Percentiles rank a stretch among this genome's conserved stretches.
These are phyloP conservation scores for Podocnemis expansa DNA, from an alignment of 2,113 vertebrate genomes.

Conservation along the genomic window DNA sequence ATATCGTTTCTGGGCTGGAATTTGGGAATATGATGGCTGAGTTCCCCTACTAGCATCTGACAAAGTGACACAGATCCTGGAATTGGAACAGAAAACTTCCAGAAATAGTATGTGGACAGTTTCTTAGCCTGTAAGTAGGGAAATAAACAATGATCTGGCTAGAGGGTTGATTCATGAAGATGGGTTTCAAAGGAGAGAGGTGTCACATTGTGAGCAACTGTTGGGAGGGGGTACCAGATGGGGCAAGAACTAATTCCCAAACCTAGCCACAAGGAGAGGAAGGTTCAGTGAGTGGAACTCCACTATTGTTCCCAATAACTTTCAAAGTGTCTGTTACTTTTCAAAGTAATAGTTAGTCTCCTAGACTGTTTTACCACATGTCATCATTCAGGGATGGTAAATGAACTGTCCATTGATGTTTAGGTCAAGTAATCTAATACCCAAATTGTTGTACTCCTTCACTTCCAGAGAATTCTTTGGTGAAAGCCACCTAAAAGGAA, in stretches of 20 bases:
- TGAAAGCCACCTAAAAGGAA: rapidly evolving
- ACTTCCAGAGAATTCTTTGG: background rate
- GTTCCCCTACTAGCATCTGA: background rate
- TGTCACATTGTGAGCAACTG: background rate
- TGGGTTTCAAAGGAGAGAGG: background rate
- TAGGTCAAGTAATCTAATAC: background rate
- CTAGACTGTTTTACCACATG: background rate
- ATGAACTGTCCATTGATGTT: background rate
- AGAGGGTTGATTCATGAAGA: background rate
- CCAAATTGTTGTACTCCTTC: background rate
- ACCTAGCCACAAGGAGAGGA: no score
- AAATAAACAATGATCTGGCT: background rate
- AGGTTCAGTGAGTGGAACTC: no score
- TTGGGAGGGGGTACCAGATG: no score
- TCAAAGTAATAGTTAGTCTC: background rate
- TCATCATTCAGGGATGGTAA: background rate
- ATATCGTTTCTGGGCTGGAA: background rate
- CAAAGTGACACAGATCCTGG: background rate
- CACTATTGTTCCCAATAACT: no score
- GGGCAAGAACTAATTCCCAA: no score
- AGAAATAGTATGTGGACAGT: background rate
- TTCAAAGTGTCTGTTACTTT: no score
- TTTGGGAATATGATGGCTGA: background rate
- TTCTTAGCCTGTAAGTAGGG: background rate
- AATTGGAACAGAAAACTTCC: background rate